Base-by-base conservation (phyloP, 2,888 invertebrate genomes). In the Cantharis rufa region DNA sequence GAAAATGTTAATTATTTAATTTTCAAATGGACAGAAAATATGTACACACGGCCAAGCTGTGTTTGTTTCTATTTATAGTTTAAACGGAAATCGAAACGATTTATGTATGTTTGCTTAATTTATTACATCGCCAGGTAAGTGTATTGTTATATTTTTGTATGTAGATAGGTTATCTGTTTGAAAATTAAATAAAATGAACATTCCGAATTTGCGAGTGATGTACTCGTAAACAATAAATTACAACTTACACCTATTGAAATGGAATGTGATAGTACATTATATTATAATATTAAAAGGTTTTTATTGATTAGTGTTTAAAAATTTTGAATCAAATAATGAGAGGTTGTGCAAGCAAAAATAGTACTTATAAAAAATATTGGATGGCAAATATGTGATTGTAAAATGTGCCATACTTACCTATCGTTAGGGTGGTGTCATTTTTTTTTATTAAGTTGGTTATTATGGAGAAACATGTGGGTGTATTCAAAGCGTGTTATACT, bases 401-500 rank as follows among this genome's bases (percentile, higher is more conserved):
- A 48, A 48, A 48, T 48, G 48, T 48, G 48, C 48, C 48, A 48
- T 48, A 48, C 48, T 48, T 48, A 48, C 48, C 48, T 48, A 48
- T 48, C 48, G 48, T 48, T 48, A 48, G 48, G 48, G 48, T 48
- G 48, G 48, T 48, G 48, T 48, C 48, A 48, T 71, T 72, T 48
- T 62, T 21, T 48, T 48, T 48, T 48, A 48, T 48, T 48, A 48
- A 48, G 48, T 48, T 48, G 48, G 48, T 48, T 48, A 48, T 48
- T 48, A 73, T 73, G 69, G 72, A 76, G 81, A 82, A 84, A 82
- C 84, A 85, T 84, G 85, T 84, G 85, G 82, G 85, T 85, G 85
- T 83, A 81, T 84, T 82, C 83, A 84, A 66, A 85, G 86, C 86
- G 86, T 87, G 86, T 87, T 87, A 86, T 87, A 87, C 88, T 88